Evolutionary conservation across 2,113 vertebrate genomes (phyloP).

Genomic region (Corynorhinus townsendii): DNA sequence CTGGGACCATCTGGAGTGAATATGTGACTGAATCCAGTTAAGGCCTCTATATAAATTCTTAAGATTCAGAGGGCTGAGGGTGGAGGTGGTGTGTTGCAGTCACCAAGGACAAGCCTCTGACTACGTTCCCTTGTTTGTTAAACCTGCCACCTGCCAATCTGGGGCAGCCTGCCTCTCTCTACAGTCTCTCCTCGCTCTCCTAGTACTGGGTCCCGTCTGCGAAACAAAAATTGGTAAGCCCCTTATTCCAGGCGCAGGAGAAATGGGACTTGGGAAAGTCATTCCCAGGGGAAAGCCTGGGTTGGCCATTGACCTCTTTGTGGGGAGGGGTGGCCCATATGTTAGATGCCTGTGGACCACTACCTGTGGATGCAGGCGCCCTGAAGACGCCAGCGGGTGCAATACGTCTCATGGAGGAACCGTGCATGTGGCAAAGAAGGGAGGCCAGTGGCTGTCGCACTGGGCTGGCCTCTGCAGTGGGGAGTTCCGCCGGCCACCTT

Average conservation of each 20-base stretch:
- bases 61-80: background rate
- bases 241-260: background rate
- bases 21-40: background rate
- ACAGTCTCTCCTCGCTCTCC: background rate
- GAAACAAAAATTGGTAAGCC: background rate
- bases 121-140: background rate
- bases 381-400: rapidly evolving
- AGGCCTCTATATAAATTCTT: background rate
- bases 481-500: rapidly evolving
- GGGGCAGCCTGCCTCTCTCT: background rate
- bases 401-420: background rate
- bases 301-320: background rate
- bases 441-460: rapidly evolving
- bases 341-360: background rate
- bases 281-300: background rate
- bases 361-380: background rate
- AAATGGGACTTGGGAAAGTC: background rate
- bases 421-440: background rate
- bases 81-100: rapidly evolving
- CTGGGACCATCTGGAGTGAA: background rate
- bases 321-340: background rate
- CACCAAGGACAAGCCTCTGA: no score
- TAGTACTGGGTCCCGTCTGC: background rate
- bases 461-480: background rate
- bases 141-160: no score